A percentile compares a stretch with the other conserved stretches of the same genome.
These are phyloP conservation scores for Meganola albula DNA, from an alignment of 2,888 invertebrate genomes.

Conservation along the genomic window DNA sequence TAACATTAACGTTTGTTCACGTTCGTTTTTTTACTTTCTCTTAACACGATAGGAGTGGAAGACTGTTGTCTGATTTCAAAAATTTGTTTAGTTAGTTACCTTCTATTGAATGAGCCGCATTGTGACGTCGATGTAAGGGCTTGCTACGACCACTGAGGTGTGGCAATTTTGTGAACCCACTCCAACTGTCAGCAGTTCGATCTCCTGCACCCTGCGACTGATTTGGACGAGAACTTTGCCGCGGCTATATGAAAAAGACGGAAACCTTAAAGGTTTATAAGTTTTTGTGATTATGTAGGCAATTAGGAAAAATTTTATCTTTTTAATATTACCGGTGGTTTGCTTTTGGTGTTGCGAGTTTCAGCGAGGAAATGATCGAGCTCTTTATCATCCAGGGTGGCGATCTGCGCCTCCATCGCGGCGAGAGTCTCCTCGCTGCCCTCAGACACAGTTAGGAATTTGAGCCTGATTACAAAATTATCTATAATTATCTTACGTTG, in stretches of 20 bases:
- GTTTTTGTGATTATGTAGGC: too few relatives aligned
- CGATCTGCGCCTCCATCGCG: conserved; percentile 33
- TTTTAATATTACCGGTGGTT: conserved; percentile 43
- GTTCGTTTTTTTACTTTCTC: too few relatives aligned
- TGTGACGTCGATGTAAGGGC: conserved; percentile 68
- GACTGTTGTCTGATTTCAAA: too few relatives aligned
- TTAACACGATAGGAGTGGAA: too few relatives aligned
- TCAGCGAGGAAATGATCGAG: conserved; percentile 39
- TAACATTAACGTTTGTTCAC: too few relatives aligned
- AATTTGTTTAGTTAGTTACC: too few relatives aligned
- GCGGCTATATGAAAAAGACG: too few relatives aligned
- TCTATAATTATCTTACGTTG: too few relatives aligned
- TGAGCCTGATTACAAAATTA: conserved; percentile 76
- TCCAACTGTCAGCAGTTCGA: conserved; percentile 49
- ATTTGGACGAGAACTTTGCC: too few relatives aligned
- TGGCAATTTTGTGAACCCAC: conserved; percentile 69
- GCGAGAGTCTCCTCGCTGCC: conserved; percentile 45
- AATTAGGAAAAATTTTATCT: too few relatives aligned
- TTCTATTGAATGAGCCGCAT: too few relatives aligned
- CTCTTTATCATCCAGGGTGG: conserved; percentile 42
- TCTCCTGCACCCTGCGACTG: conserved; percentile 21
- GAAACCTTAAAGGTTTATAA: too few relatives aligned
- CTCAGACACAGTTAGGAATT: conserved; percentile 78
- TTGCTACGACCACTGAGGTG: conserved; percentile 72
- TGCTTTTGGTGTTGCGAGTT: conserved; percentile 41